Evolutionary conservation across 2,113 vertebrate species (phyloP), one percentile per base, ranked within the genome.

Genomic region (Rhipidura dahli): DNA sequence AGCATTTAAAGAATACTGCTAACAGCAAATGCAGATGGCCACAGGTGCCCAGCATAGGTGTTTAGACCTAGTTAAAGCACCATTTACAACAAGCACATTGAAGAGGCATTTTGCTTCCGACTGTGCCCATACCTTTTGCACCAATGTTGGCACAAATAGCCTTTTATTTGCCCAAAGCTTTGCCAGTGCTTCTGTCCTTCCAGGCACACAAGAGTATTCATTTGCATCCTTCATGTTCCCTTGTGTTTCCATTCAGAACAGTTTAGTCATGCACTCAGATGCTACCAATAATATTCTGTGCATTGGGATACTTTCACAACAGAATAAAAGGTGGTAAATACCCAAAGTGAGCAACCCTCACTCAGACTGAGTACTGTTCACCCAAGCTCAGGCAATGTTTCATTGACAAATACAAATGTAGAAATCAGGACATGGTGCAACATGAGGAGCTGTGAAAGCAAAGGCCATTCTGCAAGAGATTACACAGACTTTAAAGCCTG

Each of bases 361-460:
- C 54, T 81, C 75, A 73, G 68, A 31, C 39, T n/a, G 16, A 81
- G 19, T 40, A 21, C n/a, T 14, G 75, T 9, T 83, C 81, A 66
- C 53, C 14, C 78, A 91, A 76, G 59, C 54, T 59, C 8, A 2
- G 83, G 54, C 85, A 78, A 61, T 1, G 1, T 77, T 75, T 86
- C 90, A 81, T 54, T 47, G 88, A 72, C 76, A 87, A 93, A 90
- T 26, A 17, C 53, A 56, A 86, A 71, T 15, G 53, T 11, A 94
- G 86, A 95, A 97, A 95, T 86, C 82, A 96, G 90, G 94, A 90
- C 90, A 49, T 28, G 28, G 69, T 91, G 93, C 90, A 95, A 96
- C 40, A 89, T 87, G 96, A 96, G 96, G 86, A 96, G 90, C 89
- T 90, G 86, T 84, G 94, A 96, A 94, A 94, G 90, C 83, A 92